These are phyloP conservation scores for Daboia siamensis DNA, from an alignment of 2,113 vertebrate genomes.

Conservation along the genomic window DNA sequence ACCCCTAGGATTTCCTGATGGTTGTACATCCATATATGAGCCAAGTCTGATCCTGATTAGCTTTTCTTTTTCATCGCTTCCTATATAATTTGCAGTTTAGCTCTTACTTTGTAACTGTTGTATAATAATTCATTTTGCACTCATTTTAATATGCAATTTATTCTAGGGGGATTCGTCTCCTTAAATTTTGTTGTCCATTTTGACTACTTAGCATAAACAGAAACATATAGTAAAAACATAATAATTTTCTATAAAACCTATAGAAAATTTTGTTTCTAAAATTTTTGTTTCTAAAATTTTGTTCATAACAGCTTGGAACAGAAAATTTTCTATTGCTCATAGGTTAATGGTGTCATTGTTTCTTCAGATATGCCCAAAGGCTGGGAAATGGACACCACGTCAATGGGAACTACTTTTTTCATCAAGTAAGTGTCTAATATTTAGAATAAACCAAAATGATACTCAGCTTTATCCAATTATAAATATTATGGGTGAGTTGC, in stretches of 20 bases:
- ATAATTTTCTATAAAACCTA: not conserved
- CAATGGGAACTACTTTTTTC: constrained; percentile 69
- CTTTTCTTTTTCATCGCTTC: not conserved
- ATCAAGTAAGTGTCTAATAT: constrained; percentile 72
- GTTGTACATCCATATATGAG: not conserved
- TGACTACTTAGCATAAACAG: not conserved
- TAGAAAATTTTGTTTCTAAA: not conserved
- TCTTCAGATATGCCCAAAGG: constrained; percentile 71
- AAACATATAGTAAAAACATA: not conserved
- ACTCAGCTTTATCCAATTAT: not conserved
- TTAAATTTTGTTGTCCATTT: not conserved
- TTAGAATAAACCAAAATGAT: not conserved
- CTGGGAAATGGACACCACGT: constrained; percentile 73
- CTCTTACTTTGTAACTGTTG: not conserved
- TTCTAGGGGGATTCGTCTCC: not conserved
- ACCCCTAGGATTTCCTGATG: not conserved
- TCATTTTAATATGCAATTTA: not conserved
- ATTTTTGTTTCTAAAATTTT: fast-evolving
- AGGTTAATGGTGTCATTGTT: constrained; percentile 4
- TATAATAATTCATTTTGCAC: not conserved
- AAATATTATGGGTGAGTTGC: not conserved
- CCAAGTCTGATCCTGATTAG: not conserved
- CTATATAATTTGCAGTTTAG: not conserved
- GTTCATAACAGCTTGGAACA: not conserved
- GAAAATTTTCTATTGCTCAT: not conserved